Conservation (phyloP, 64 coral and sea anemone species). For the Actinia tenebrosa region DNA sequence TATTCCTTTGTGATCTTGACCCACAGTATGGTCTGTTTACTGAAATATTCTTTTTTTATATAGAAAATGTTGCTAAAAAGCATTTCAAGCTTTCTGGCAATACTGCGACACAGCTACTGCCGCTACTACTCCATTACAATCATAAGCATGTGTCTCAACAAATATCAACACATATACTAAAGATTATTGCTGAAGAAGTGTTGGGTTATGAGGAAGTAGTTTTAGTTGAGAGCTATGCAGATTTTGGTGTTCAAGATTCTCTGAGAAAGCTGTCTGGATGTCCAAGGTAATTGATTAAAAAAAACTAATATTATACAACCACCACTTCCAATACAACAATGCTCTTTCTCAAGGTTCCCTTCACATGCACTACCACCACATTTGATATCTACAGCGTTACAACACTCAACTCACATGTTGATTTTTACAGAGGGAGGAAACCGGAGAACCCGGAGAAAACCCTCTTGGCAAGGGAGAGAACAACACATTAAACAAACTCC, state of each 20-base stretch:
- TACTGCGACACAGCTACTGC: background rate
- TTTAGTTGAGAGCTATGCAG: slow-evolving; percentile 45
- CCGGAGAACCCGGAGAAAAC: too few species aligned
- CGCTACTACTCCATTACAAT: slow-evolving; percentile 43
- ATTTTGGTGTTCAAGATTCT: slow-evolving; percentile 9
- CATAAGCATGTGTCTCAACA: slow-evolving; percentile 58
- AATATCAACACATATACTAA: slow-evolving; percentile 62
- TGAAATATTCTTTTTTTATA: background rate
- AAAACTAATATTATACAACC: background rate
- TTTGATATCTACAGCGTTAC: too few species aligned
- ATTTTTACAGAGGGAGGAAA: too few species aligned
- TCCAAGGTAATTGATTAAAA: background rate
- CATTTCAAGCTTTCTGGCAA: slow-evolving; percentile 11
- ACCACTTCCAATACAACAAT: too few species aligned
- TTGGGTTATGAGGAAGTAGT: slow-evolving; percentile 68
- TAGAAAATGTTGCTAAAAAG: slow-evolving; percentile 6
- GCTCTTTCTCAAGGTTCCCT: too few species aligned
- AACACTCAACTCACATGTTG: too few species aligned
- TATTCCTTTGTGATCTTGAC: too few species aligned
- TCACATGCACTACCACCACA: too few species aligned
- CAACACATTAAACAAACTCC: too few species aligned
- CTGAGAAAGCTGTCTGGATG: slow-evolving; percentile 49
- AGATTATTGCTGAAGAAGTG: slow-evolving; percentile 67
- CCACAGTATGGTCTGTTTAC: background rate
- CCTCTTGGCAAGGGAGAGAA: too few species aligned